Evolutionary conservation across 2,113 vertebrate species (phyloP), one percentile per base, ranked within the genome.

Genomic region (Stictonetta naevosa): DNA sequence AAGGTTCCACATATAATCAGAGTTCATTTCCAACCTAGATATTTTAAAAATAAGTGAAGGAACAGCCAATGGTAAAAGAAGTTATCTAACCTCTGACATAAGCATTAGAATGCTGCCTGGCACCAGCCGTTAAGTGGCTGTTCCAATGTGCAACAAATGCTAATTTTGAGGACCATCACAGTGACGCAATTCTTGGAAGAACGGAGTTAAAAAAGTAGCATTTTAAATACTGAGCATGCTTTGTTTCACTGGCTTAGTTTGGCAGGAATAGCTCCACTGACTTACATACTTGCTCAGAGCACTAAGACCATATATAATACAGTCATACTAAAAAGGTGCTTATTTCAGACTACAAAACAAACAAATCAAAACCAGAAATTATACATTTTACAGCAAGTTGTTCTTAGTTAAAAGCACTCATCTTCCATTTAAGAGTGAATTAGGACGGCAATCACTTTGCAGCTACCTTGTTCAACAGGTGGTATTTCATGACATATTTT

Each of bases 101-200:
- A 88, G 72, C 77, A 93, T 93, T 55, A 97, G 98, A 68, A 98
- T 88, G 81, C 91, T 97, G 97, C 90, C 95, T 97, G 92, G 90
- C 86, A 91, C 83, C 96, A 95, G 91, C 98, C 96, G 88, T 97
- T 95, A 97, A 98, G 97, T 97, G 98, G 96, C 94, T 94, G 79
- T 69, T 89, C 48, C 66, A 79, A 95, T 90, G 92, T 71, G 92
- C 91, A 96, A 95, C 95, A 75, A 93, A 97, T 83, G 55, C 59
- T 48, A 80, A 44, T 69, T 84, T 80, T 31, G 94, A 92, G 66
- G 78, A 90, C 74, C 75, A 86, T 97, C 97, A 98, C 98, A 98
- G 98, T 98, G 98, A 95, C 88, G 56, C 12, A 93, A 97, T 80
- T 90, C 83, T 92, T 76, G 87, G 96, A 97, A 96, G 95, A 97